These are phyloP conservation scores for Elephas maximus DNA, from an alignment of 2,113 vertebrate genomes.

Conservation along the genomic window DNA sequence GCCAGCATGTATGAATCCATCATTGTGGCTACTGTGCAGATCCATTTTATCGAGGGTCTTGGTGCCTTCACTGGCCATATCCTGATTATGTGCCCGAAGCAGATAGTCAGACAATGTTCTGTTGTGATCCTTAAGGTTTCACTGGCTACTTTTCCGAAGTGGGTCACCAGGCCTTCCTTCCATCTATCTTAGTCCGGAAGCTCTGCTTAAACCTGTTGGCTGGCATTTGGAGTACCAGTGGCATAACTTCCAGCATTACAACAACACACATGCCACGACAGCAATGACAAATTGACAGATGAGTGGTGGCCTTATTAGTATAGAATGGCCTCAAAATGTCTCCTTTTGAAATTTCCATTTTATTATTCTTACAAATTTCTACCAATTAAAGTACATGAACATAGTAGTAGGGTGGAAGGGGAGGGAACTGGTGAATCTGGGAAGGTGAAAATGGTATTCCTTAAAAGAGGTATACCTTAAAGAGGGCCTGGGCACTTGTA, in stretches of 20 bases:
- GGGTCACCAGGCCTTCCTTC: neutral
- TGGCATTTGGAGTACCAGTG: neutral
- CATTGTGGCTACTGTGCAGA: neutral
- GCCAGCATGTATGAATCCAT: neutral
- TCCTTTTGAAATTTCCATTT: neutral
- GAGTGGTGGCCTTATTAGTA: neutral
- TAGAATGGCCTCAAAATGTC: neutral
- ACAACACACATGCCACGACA: neutral
- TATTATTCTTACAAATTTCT: neutral
- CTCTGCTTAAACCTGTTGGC: neutral
- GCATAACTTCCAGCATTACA: neutral
- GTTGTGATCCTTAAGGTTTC: neutral
- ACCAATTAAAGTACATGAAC: neutral
- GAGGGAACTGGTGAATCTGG: neutral
- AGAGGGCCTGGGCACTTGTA: neutral
- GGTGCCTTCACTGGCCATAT: neutral
- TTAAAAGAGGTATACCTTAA: neutral
- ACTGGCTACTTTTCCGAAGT: neutral
- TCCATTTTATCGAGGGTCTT: neutral
- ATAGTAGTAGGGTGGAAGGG: fast-evolving
- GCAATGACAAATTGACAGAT: neutral
- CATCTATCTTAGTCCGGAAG: neutral
- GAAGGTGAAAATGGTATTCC: neutral
- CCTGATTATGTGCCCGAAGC: neutral
- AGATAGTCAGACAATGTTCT: neutral